These are phyloP conservation scores for Cisticola juncidis DNA, from an alignment of 2,113 vertebrate species.

Conservation along the genomic window DNA sequence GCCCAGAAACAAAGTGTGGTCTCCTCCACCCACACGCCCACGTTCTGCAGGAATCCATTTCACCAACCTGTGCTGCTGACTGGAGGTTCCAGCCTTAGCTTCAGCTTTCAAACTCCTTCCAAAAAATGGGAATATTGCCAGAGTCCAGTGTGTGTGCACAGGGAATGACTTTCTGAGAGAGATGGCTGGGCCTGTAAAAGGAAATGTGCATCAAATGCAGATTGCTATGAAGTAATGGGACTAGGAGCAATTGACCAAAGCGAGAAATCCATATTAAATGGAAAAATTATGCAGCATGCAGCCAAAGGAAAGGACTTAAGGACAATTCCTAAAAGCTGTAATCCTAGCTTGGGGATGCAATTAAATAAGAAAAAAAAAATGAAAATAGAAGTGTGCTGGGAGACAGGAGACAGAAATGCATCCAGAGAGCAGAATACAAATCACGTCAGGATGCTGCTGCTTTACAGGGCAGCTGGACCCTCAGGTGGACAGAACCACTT, in stretches of 20 bases:
- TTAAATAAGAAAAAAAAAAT: not conserved
- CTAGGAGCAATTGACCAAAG: slow-evolving; percentile 38
- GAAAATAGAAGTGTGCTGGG: not conserved
- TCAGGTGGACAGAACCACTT: not conserved
- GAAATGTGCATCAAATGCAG: slow-evolving; percentile 17
- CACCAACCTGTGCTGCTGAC: not conserved
- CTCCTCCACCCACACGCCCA: not conserved
- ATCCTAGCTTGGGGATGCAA: not conserved
- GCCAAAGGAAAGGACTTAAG: not conserved
- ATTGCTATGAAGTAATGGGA: slow-evolving; percentile 6
- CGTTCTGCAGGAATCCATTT: not conserved
- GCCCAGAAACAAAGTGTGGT: not conserved
- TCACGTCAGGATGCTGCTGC: not conserved
- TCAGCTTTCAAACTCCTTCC: not conserved
- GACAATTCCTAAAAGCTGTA: not conserved
- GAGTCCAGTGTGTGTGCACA: not conserved
- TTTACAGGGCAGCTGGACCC: not conserved
- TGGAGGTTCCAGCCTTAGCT: not conserved
- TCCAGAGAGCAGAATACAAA: not conserved
- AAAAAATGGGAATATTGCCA: not conserved
- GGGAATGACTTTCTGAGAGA: not conserved
- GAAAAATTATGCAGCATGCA: slow-evolving; percentile 31
- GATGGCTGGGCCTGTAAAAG: not conserved
- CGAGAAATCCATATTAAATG: slow-evolving; percentile 40
- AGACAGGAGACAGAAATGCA: not conserved